Base-by-base conservation (phyloP, 2,113 vertebrate genomes). In the Poicephalus meyeri region DNA sequence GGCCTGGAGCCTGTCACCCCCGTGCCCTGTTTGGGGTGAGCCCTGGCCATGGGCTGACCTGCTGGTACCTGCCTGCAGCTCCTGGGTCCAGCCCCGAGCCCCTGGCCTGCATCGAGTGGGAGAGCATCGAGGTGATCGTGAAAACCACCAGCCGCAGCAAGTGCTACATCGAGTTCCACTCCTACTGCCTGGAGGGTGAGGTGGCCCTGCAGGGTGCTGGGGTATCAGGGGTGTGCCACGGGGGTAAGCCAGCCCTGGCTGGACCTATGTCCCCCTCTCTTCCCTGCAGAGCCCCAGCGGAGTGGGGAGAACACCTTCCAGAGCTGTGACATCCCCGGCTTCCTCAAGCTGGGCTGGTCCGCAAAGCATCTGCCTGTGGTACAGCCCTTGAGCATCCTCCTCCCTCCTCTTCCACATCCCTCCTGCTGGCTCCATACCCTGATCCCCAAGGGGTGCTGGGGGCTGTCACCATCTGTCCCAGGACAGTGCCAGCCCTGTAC, bases 161-260 rank as follows among this genome's bases (percentile, higher is more conserved):
- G 97, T 99, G 98, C 96, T 99, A 98, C 96, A 98, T 99, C 33
- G 98, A 99, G 92, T 98, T 99, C 80, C 96, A 98, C 80, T 99
- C 99, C 18, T 95, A 97, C 81, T 99, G 98, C 91, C 97, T 99
- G 19, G 98, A 98, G 60, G 85, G 92, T 93, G 80, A 88, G 88
- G 33, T 14, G n/a, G 16, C 17, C 46, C 37, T 7, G 11, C 0
- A 4, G 13, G 37, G 7, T 19, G 25, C 13, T 4, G 9, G 42
- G 55, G 11, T 2, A 16, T 3, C 13, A 4, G 8, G 47, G 55
- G 9, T 2, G 24, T 3, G 1, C 46, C 1, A 2, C 0, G 3
- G 47, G 44, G 63, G 0, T 2, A 16, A 69, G 8, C 42, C 1
- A 0, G n/a, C 66, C 56, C 24, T 1, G 1, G 12, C 44, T 93